Evolutionary conservation across 2,888 invertebrate species (phyloP).

Genomic region (Rotaria sp.): DNA sequence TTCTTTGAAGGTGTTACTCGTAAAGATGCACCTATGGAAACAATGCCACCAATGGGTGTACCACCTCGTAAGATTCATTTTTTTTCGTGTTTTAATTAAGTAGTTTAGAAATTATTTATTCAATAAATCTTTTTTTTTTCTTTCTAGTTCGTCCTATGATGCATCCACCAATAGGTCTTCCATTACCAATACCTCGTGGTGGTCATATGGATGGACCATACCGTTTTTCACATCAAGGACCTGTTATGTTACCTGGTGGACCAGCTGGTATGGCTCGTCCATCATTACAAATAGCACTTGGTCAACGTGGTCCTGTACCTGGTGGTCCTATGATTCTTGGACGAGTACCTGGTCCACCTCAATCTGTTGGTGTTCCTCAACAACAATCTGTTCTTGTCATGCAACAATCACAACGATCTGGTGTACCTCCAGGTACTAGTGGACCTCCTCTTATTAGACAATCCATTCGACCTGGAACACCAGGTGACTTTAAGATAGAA

Average conservation of each 20-base stretch:
- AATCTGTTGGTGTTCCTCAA: too few relatives aligned
- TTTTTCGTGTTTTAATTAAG: too few relatives aligned
- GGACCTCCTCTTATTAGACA: not conserved
- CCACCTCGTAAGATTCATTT: constrained; percentile 24
- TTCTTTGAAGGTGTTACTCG: constrained; percentile 58
- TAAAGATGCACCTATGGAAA: constrained; percentile 47
- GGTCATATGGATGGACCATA: not conserved
- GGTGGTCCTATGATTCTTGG: not conserved
- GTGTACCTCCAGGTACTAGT: not conserved
- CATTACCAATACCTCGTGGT: not conserved
- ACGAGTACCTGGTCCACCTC: not conserved
- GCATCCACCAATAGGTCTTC: constrained; percentile 11
- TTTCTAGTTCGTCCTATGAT: not conserved
- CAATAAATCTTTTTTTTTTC: not conserved
- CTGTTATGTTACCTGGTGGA: not conserved
- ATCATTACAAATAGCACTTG: not conserved
- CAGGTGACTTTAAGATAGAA: not conserved
- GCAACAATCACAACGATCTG: not conserved
- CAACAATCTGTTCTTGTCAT: too few relatives aligned
- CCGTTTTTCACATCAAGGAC: constrained; percentile 6
- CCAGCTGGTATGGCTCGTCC: not conserved
- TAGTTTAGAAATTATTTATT: not conserved
- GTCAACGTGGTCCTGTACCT: not conserved
- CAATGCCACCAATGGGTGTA: constrained; percentile 28
- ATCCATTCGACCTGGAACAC: not conserved